A percentile compares a stretch with the other conserved stretches of the same genome.
These are phyloP conservation scores for Sisor rabdophorus DNA, from an alignment of 2,113 vertebrate genomes.

Conservation along the genomic window DNA sequence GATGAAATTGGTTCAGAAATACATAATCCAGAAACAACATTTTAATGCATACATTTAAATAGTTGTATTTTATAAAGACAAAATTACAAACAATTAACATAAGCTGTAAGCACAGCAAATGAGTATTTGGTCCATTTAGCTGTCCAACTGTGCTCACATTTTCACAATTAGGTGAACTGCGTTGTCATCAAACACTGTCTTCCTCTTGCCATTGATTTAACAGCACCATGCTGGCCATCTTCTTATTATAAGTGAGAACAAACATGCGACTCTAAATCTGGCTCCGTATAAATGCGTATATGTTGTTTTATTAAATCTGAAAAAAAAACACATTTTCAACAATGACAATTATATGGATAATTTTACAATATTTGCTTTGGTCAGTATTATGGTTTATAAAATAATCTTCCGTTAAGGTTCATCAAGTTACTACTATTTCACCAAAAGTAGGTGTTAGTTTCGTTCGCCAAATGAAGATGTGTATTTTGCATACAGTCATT, in stretches of 20 bases:
- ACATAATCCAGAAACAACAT: neutral
- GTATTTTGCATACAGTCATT: constrained; percentile 9
- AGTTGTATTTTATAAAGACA: neutral
- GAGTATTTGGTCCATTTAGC: neutral
- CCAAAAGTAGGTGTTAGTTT: neutral
- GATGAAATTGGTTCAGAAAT: too few species aligned
- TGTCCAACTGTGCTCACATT: neutral
- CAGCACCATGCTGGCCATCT: neutral
- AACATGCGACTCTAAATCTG: too few species aligned
- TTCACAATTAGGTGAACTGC: neutral
- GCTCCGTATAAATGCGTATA: too few species aligned
- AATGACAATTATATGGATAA: too few species aligned
- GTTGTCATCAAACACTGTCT: neutral
- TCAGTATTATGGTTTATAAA: neutral
- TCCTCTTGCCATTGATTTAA: neutral
- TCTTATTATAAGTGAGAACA: neutral
- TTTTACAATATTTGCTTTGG: neutral
- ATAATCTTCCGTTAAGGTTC: neutral
- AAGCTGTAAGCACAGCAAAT: neutral
- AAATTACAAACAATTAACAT: neutral
- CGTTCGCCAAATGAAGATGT: constrained; percentile 6
- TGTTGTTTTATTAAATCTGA: neutral
- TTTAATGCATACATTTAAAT: neutral
- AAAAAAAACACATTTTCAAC: too few species aligned
- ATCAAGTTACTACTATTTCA: neutral